Percentiles rank a stretch among this genome's conserved stretches.
Evolutionary conservation across 2,888 invertebrate species (phyloP).

Genomic region (Caenorhabditis parvicauda): DNA sequence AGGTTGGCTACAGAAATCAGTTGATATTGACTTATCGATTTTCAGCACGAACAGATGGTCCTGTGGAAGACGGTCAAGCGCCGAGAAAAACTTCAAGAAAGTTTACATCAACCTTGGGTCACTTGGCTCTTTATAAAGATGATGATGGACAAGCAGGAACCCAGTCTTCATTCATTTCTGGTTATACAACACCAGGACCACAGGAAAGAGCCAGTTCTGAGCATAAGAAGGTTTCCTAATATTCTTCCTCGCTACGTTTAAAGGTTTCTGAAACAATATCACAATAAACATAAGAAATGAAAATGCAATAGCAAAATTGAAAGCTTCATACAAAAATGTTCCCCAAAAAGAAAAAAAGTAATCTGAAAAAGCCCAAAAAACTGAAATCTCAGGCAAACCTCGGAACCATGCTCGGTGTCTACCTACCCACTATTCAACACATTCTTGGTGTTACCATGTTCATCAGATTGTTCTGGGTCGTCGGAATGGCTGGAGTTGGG

Average conservation of each 20-base stretch:
- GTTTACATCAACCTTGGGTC: constrained; percentile 51
- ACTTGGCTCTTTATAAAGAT: constrained; percentile 58
- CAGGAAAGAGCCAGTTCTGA: constrained; percentile 55
- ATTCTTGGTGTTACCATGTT: constrained; percentile 99
- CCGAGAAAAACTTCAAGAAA: no score
- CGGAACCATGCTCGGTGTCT: constrained; percentile 96
- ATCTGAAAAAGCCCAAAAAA: neutral
- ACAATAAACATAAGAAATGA: no score
- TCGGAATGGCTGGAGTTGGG: constrained; percentile 64
- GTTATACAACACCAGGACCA: constrained; percentile 61
- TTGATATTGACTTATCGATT: neutral
- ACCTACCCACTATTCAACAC: constrained; percentile 97
- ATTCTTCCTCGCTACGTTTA: no score
- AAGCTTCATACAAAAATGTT: neutral
- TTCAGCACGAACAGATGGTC: neutral
- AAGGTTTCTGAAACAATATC: neutral
- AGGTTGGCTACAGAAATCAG: constrained; percentile 1
- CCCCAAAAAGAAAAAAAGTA: neutral
- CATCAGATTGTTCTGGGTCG: constrained; percentile 95
- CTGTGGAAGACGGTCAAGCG: neutral
- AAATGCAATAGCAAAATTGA: neutral
- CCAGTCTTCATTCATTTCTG: constrained; percentile 54
- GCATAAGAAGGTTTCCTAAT: constrained; percentile 47
- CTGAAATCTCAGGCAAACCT: constrained; percentile 75
- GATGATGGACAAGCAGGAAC: constrained; percentile 35